Conservation (phyloP, 2,797 vertebrate genomes). For the Gambusia yucatana region DNA sequence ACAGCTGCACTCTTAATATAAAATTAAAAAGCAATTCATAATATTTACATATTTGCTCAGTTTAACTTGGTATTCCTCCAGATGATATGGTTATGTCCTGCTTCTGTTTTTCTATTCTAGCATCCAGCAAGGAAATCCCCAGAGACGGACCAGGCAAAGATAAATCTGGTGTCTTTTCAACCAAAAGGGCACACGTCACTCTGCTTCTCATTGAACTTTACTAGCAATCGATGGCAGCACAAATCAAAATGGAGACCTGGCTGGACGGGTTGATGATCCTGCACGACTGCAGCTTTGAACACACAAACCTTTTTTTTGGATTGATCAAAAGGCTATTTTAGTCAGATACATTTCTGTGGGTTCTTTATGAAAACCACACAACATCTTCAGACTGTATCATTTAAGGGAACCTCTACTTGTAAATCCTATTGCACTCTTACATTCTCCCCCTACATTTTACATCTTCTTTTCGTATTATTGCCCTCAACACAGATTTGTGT, state of each 20-base stretch:
- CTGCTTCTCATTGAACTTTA: background rate
- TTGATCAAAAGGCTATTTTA: background rate
- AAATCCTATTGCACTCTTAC: background rate
- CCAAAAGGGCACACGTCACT: conserved; percentile 1
- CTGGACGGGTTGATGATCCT: background rate
- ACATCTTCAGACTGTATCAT: background rate
- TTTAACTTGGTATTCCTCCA: background rate
- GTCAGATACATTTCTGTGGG: background rate
- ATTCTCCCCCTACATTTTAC: background rate
- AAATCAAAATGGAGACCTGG: background rate
- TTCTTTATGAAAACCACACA: background rate
- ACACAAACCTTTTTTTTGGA: background rate
- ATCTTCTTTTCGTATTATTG: background rate
- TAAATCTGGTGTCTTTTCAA: background rate
- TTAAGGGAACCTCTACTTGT: background rate
- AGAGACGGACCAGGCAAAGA: background rate
- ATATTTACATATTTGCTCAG: background rate
- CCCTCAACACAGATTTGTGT: background rate
- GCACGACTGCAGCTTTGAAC: background rate
- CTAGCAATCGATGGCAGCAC: background rate
- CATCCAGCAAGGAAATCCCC: background rate
- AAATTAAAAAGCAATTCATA: background rate
- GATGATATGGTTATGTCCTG: background rate
- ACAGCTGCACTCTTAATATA: background rate
- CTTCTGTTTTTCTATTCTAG: background rate